Percentiles rank a stretch among this genome's conserved stretches.
phyloP scores from a whole-genome alignment of 2,113 vertebrate species.

The Oryzias celebensis region DNA sequence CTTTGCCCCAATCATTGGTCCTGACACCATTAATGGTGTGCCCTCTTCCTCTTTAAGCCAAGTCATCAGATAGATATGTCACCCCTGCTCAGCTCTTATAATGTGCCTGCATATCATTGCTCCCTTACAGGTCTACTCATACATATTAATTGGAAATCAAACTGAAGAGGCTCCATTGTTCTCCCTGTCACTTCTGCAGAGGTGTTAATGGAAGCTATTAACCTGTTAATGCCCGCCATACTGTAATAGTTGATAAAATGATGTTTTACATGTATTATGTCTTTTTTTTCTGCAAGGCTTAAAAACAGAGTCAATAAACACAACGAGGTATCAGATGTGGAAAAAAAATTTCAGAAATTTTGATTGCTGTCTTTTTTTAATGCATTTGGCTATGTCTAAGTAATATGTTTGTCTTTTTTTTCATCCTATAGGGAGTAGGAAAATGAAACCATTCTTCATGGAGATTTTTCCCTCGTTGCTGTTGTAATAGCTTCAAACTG shows the following conservation, averaged over 20 bases:
- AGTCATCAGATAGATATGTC: slow-evolving; percentile 61
- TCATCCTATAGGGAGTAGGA: slow-evolving; percentile 28
- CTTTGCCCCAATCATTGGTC: slow-evolving; percentile 13
- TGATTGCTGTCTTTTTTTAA: background rate
- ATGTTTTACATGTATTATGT: slow-evolving; percentile 50
- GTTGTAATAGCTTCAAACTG: slow-evolving; percentile 66
- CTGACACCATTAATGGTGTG: slow-evolving; percentile 36
- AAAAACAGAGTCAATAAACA: slow-evolving; percentile 8
- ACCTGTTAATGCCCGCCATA: slow-evolving; percentile 60
- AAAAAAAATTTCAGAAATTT: background rate
- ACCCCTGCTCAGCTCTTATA: slow-evolving; percentile 50
- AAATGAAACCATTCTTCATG: slow-evolving; percentile 43
- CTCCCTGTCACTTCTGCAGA: slow-evolving; percentile 44
- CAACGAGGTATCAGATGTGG: no score
- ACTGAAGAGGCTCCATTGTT: slow-evolving; percentile 47
- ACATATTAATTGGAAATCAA: slow-evolving; percentile 71
- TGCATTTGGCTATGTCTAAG: background rate
- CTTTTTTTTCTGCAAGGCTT: slow-evolving; percentile 27
- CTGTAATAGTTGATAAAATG: slow-evolving; percentile 52
- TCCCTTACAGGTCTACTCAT: slow-evolving; percentile 53
- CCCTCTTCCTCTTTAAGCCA: slow-evolving; percentile 46
- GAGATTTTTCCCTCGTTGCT: slow-evolving; percentile 54
- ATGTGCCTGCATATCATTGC: slow-evolving; percentile 56
- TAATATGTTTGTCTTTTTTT: slow-evolving; percentile 25
- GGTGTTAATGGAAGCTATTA: slow-evolving; percentile 67